Evolutionary conservation across 2,113 vertebrate genomes (phyloP).

Genomic region (Ophiodon elongatus): DNA sequence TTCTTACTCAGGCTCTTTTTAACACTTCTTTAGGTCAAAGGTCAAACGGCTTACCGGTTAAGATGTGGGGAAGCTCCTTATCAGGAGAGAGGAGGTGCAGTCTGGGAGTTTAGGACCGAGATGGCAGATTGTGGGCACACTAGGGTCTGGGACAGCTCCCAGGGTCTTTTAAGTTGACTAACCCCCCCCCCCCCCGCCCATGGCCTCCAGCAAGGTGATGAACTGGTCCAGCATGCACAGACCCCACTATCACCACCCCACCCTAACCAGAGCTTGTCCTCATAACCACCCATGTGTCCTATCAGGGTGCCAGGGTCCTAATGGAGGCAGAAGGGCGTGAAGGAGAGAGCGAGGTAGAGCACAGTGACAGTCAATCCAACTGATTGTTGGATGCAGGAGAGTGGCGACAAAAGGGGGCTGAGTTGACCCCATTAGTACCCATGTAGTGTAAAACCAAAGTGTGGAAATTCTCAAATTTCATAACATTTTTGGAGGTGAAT

Average conservation of each 20-base stretch:
- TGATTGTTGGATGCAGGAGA: slow-evolving; percentile 32
- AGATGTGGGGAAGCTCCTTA: slow-evolving; percentile 55
- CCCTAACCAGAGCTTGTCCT: slow-evolving; percentile 45
- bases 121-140: slow-evolving; percentile 66
- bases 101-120: slow-evolving; percentile 64
- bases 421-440: slow-evolving; percentile 4
- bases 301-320: slow-evolving; percentile 75
- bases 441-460: background rate
- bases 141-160: slow-evolving; percentile 20
- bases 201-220: slow-evolving; percentile 87
- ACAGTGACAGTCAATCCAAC: slow-evolving; percentile 67
- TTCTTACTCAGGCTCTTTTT: background rate
- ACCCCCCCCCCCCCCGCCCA: slow-evolving; percentile 46
- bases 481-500: background rate
- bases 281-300: slow-evolving; percentile 43
- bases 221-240: slow-evolving; percentile 31
- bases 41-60: slow-evolving; percentile 58
- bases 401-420: slow-evolving; percentile 13
- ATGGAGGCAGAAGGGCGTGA: slow-evolving; percentile 90
- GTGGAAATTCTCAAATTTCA: background rate
- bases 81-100: slow-evolving; percentile 44
- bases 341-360: slow-evolving; percentile 80
- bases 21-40: slow-evolving; percentile 11
- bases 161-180: slow-evolving; percentile 62
- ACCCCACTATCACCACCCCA: background rate